Evolutionary conservation across 2,888 invertebrate species (phyloP).

Genomic region (Oscheius sp.): DNA sequence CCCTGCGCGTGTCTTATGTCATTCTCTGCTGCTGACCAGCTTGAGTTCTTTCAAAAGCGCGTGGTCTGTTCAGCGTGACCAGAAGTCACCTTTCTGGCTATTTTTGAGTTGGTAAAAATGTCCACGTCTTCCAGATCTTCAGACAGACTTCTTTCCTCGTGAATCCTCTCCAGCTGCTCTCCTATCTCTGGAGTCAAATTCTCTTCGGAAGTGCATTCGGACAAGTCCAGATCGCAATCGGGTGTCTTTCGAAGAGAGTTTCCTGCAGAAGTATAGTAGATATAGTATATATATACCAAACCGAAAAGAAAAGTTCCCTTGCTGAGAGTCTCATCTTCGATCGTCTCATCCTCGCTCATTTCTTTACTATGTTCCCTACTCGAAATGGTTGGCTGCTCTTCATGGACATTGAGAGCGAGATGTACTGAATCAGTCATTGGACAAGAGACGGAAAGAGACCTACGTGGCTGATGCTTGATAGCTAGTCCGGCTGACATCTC

Average conservation of each 20-base stretch:
- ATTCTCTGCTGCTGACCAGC: too few relatives aligned
- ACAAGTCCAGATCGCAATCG: conserved; percentile 5
- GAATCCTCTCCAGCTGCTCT: conserved; percentile 8
- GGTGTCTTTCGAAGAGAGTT: background rate
- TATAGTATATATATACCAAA: background rate
- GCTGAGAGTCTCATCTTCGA: background rate
- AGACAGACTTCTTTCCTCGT: background rate
- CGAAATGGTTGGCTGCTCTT: too few relatives aligned
- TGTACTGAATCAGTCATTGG: background rate
- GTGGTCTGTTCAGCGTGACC: too few relatives aligned
- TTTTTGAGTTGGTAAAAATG: background rate
- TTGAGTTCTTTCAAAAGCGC: too few relatives aligned
- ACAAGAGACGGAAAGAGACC: background rate
- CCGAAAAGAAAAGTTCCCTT: conserved; percentile 6
- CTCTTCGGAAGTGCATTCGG: conserved; percentile 9
- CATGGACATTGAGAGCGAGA: background rate
- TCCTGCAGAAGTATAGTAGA: background rate
- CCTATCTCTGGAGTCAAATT: conserved; percentile 1
- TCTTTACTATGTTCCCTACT: background rate
- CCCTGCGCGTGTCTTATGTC: too few relatives aligned
- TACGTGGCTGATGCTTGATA: conserved; percentile 27
- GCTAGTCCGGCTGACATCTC: conserved; percentile 33
- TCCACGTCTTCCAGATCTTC: conserved; percentile 5
- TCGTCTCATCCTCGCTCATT: conserved; percentile 11
- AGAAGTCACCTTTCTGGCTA: conserved; percentile 1